Conservation (phyloP, 2,888 invertebrate species). For the Panorpa germanica region DNA sequence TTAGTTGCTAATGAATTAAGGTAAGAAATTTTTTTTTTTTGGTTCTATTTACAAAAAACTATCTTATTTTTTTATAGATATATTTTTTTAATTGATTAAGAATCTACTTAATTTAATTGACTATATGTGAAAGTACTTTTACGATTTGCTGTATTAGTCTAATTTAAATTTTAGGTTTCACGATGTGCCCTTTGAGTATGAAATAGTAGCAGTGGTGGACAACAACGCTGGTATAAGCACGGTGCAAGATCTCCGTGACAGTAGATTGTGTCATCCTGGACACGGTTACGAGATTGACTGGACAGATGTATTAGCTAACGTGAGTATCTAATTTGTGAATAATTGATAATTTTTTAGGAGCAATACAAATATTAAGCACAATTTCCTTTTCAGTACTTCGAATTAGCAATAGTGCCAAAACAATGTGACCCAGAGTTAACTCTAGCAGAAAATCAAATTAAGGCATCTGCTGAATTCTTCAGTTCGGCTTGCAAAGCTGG, state of each 20-base stretch:
- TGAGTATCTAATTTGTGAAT: conserved; percentile 21
- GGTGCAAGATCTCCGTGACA: conserved; percentile 40
- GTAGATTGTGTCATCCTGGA: conserved; percentile 68
- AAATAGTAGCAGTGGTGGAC: conserved; percentile 45
- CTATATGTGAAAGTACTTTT: no score
- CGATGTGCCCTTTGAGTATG: conserved; percentile 35
- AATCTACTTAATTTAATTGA: no score
- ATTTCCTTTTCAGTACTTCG: conserved; percentile 41
- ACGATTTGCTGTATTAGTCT: no score
- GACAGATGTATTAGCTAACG: conserved; percentile 57
- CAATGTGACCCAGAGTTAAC: conserved; percentile 49
- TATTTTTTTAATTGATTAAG: background rate
- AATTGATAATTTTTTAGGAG: background rate
- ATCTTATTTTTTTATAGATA: conserved; percentile 1
- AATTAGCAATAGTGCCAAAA: conserved; percentile 47
- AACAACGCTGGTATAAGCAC: conserved; percentile 37
- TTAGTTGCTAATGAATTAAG: conserved; percentile 51
- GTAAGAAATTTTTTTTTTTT: conserved; percentile 15
- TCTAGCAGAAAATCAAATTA: conserved; percentile 57
- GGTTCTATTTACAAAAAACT: conserved; percentile 5
- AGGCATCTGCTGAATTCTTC: conserved; percentile 56
- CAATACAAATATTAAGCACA: conserved; percentile 7
- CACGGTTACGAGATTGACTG: conserved; percentile 52
- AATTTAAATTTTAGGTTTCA: no score
- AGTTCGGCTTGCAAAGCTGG: conserved; percentile 71